Percentiles rank a stretch among this genome's conserved stretches.
Evolutionary conservation across 2,113 vertebrate species (phyloP).

Genomic region (Isichthys henryi): DNA sequence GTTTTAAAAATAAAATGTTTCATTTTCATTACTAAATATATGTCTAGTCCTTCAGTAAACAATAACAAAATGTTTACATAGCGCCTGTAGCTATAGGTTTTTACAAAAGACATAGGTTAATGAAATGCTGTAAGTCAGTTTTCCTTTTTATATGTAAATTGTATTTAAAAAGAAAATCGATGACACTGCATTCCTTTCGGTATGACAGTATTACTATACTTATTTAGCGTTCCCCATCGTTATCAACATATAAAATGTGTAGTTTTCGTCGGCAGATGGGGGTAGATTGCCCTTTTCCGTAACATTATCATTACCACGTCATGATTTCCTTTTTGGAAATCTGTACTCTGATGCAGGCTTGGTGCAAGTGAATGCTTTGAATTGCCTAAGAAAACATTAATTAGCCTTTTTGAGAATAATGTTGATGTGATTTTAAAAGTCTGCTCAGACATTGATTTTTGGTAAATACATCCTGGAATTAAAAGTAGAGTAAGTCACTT

Average conservation of each 20-base stretch:
- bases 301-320: not conserved
- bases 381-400: not conserved
- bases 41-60: not conserved
- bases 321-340: not conserved
- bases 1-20: not conserved
- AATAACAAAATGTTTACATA: not conserved
- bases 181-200: not conserved
- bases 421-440: not conserved
- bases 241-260: not conserved
- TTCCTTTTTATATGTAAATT: not conserved
- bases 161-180: not conserved
- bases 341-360: not conserved
- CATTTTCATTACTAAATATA: not conserved
- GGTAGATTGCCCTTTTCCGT: not conserved
- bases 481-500: not conserved
- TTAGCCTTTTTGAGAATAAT: not conserved
- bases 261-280: not conserved
- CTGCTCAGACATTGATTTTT: not conserved
- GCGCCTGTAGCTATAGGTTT: not conserved
- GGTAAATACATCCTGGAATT: not conserved
- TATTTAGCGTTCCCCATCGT: not conserved
- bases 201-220: not conserved
- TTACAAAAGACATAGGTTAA: not conserved
- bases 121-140: not conserved
- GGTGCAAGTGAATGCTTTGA: not conserved